phyloP scores from a whole-genome alignment of 2,888 invertebrate species.

The Cataglyphis cursor region DNA sequence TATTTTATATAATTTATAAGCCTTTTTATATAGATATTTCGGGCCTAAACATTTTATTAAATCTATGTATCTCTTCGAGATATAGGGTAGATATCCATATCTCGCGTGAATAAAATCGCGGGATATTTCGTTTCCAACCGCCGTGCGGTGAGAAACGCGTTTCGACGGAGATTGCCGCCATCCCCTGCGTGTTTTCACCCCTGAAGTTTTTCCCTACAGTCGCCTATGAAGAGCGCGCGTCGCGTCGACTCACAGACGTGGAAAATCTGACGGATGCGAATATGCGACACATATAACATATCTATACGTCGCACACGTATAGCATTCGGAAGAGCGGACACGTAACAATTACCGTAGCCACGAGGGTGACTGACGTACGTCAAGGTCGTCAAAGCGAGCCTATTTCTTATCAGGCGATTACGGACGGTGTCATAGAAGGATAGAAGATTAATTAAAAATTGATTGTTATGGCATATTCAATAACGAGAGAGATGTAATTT shows the following conservation, averaged over 20 bases:
- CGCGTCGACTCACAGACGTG: conserved; percentile 73
- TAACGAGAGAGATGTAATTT: background rate
- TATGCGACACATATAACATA: conserved; percentile 67
- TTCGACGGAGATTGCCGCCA: conserved; percentile 48
- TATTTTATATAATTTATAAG: background rate
- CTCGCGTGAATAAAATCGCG: conserved; percentile 39
- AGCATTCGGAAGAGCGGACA: conserved; percentile 41
- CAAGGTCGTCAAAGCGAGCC: conserved; percentile 53
- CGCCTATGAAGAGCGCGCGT: conserved; percentile 48
- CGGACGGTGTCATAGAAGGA: conserved; percentile 19
- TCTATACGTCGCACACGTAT: conserved; percentile 57
- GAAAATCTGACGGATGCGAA: conserved; percentile 79
- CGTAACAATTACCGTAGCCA: conserved; percentile 78
- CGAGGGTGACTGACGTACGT: conserved; percentile 79
- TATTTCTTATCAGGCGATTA: conserved; percentile 79
- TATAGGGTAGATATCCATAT: conserved; percentile 13
- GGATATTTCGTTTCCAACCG: conserved; percentile 39
- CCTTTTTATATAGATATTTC: conserved; percentile 13
- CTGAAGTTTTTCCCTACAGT: conserved; percentile 41
- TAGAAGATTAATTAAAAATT: conserved; percentile 21
- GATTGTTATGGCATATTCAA: background rate
- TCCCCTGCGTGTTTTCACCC: conserved; percentile 56
- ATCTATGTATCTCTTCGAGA: conserved; percentile 16
- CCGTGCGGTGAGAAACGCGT: conserved; percentile 48
- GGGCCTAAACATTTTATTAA: background rate